Conservation (phyloP, 2,113 vertebrate species). For the Collichthys lucidus region DNA sequence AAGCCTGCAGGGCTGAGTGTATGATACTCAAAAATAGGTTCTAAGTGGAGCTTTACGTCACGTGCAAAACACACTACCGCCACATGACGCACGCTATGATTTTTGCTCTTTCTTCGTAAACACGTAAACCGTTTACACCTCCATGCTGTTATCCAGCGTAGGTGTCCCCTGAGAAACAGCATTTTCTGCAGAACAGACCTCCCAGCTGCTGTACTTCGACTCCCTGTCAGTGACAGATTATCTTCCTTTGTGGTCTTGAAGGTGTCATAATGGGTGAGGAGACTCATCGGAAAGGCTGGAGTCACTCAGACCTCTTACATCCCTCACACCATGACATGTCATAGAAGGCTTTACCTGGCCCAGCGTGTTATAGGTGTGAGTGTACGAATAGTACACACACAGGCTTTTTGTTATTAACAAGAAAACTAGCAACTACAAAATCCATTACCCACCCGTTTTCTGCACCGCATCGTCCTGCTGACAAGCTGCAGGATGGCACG, state of each 20-base stretch:
- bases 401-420: not conserved
- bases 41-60: constrained; percentile 62
- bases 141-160: constrained; percentile 31
- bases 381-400: constrained; percentile 5
- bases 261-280: constrained; percentile 41
- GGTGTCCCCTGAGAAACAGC: constrained; percentile 33
- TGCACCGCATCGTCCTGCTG: not conserved
- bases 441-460: not conserved
- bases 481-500: constrained; percentile 1
- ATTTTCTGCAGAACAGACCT: constrained; percentile 29
- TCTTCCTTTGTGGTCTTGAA: constrained; percentile 20
- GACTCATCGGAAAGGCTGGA: constrained; percentile 15
- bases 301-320: constrained; percentile 21
- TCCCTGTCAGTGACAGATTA: constrained; percentile 27
- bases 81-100: constrained; percentile 62
- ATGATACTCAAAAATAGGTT: constrained; percentile 70
- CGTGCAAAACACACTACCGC: constrained; percentile 70
- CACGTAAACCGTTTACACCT: constrained; percentile 29
- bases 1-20: constrained; percentile 48
- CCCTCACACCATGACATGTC: constrained; percentile 8
- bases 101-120: constrained; percentile 5
- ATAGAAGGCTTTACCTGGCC: constrained; percentile 11
- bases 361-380: constrained; percentile 12
- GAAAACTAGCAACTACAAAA: constrained; percentile 11
- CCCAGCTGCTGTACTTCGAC: constrained; percentile 30